Evolutionary conservation across 2,797 vertebrate species (phyloP).

Genomic region (Labeo calbasu): DNA sequence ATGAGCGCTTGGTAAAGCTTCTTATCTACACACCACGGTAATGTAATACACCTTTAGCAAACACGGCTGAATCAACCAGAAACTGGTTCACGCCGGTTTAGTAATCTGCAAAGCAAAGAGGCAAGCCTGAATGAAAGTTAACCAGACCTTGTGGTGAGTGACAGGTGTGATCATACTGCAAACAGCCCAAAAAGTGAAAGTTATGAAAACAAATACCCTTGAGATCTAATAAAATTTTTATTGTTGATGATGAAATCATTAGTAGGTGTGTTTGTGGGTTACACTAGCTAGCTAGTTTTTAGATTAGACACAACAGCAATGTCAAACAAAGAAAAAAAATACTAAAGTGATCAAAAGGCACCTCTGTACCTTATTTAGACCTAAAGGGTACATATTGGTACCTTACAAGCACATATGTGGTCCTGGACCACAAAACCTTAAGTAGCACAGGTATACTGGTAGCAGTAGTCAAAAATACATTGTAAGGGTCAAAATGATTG

Average conservation of each 20-base stretch:
- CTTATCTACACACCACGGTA: slow-evolving; percentile 53
- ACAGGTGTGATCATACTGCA: slow-evolving; percentile 48
- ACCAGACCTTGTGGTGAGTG: slow-evolving; percentile 63
- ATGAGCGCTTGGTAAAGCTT: slow-evolving; percentile 45
- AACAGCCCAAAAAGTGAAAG: slow-evolving; percentile 38
- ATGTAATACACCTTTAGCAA: slow-evolving; percentile 65
- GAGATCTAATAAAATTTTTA: not conserved
- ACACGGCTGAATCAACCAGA: slow-evolving; percentile 56
- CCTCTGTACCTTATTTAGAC: not conserved
- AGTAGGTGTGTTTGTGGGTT: not conserved
- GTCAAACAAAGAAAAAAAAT: not conserved
- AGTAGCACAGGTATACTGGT: too few relatives aligned
- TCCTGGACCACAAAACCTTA: too few relatives aligned
- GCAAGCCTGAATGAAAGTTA: slow-evolving; percentile 57
- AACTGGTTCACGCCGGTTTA: slow-evolving; percentile 77
- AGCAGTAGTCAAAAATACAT: too few relatives aligned
- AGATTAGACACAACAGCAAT: not conserved
- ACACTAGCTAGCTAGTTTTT: not conserved
- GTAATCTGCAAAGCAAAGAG: slow-evolving; percentile 56
- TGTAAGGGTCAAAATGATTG: too few relatives aligned
- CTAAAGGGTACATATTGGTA: not conserved
- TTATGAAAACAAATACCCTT: slow-evolving; percentile 6
- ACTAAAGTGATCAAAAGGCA: too few relatives aligned
- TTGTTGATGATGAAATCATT: not conserved
- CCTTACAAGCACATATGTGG: not conserved